Percentiles rank a stretch among this genome's conserved stretches.
Conservation (phyloP, 2,797 vertebrate genomes). For the Schizothorax lantsangensis region DNA sequence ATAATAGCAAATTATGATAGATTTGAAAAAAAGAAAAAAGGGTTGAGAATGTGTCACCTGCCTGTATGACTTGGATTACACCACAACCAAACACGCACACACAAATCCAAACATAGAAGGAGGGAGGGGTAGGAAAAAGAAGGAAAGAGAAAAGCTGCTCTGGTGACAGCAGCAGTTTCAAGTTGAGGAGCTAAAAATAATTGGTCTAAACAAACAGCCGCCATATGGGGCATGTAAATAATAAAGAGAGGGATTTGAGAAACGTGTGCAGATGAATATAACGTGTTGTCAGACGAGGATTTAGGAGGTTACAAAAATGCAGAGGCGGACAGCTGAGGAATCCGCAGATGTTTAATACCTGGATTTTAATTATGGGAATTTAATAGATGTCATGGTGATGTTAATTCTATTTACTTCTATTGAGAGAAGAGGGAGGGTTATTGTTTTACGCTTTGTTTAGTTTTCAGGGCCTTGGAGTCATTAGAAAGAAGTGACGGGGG, state of each 20-base stretch:
- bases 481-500: conserved; percentile 1
- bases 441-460: conserved; percentile 45
- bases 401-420: conserved; percentile 65
- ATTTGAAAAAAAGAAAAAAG: neutral
- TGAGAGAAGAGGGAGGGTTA: conserved; percentile 28
- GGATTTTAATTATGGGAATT: conserved; percentile 68
- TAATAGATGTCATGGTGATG: conserved; percentile 64
- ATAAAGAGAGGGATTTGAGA: conserved; percentile 58
- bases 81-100: conserved; percentile 56
- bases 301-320: conserved; percentile 34
- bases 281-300: conserved; percentile 26
- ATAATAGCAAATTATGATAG: neutral
- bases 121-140: conserved; percentile 18
- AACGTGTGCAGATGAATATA: conserved; percentile 7
- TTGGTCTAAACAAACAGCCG: conserved; percentile 60
- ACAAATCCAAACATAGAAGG: conserved; percentile 39
- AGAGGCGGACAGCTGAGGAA: conserved; percentile 53
- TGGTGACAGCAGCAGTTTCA: conserved; percentile 65
- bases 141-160: conserved; percentile 7
- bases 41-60: neutral
- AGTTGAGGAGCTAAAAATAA: conserved; percentile 72
- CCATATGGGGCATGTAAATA: conserved; percentile 66
- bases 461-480: conserved; percentile 16
- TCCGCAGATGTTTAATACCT: conserved; percentile 66
- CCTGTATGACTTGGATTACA: conserved; percentile 58